A percentile compares a stretch with the other conserved stretches of the same genome.
phyloP scores from a whole-genome alignment of 1,140 invertebrate genomes.

The Papilio aristodemus region DNA sequence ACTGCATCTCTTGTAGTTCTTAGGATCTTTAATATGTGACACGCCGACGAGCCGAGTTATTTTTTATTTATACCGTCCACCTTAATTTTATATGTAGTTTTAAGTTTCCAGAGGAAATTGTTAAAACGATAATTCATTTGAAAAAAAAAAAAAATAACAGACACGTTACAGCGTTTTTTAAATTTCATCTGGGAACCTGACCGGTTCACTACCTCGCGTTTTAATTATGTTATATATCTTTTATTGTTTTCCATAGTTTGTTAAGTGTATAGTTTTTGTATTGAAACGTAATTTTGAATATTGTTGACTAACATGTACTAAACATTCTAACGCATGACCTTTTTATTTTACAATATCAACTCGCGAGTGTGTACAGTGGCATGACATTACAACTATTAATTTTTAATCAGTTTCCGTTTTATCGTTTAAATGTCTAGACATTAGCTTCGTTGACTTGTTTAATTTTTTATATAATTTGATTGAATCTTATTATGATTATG shows the following conservation, averaged over 20 bases:
- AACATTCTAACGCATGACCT: slow-evolving; percentile 77
- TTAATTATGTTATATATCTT: slow-evolving; percentile 44
- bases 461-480: slow-evolving; percentile 50
- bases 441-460: slow-evolving; percentile 62
- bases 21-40: slow-evolving; percentile 52
- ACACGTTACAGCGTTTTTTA: slow-evolving; percentile 55
- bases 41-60: slow-evolving; percentile 40
- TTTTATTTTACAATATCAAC: slow-evolving; percentile 70
- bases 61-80: slow-evolving; percentile 33
- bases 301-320: slow-evolving; percentile 77
- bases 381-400: slow-evolving; percentile 63
- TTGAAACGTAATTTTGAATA: slow-evolving; percentile 63
- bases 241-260: slow-evolving; percentile 39
- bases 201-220: slow-evolving; percentile 46
- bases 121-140: slow-evolving; percentile 57
- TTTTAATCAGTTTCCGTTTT: slow-evolving; percentile 47
- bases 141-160: slow-evolving; percentile 57
- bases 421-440: slow-evolving; percentile 54
- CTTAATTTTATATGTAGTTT: slow-evolving; percentile 39
- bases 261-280: slow-evolving; percentile 36
- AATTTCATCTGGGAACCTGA: slow-evolving; percentile 58
- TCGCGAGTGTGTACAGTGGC: slow-evolving; percentile 62
- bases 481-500: slow-evolving; percentile 47
- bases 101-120: slow-evolving; percentile 61
- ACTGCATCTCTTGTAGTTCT: slow-evolving; percentile 60